Percentiles rank a stretch among this genome's conserved stretches.
Evolutionary conservation across 2,113 vertebrate genomes (phyloP).

Genomic region (Cebidichthys violaceus): DNA sequence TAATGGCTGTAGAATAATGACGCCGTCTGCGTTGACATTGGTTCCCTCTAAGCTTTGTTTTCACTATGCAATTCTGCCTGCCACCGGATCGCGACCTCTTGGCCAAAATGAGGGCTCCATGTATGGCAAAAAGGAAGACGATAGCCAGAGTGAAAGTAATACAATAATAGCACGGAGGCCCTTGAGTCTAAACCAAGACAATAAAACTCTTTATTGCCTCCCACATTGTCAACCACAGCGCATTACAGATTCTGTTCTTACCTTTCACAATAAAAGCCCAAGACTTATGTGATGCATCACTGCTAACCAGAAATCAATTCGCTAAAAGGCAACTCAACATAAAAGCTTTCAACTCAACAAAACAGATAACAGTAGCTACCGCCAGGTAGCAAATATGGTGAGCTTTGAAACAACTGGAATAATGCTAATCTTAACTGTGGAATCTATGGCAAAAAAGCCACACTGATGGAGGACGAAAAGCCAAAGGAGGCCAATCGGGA

Average conservation of each 20-base stretch:
- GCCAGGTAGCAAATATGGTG: background rate
- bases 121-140: background rate
- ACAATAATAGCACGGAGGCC: background rate
- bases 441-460: background rate
- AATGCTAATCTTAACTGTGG: background rate
- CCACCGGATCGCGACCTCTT: background rate
- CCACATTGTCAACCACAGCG: background rate
- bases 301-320: too few relatives aligned
- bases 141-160: background rate
- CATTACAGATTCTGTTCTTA: background rate
- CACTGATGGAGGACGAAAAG: background rate
- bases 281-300: background rate
- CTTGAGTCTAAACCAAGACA: too few relatives aligned
- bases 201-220: too few relatives aligned
- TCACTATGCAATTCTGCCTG: too few relatives aligned
- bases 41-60: background rate
- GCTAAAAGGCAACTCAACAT: too few relatives aligned
- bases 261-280: background rate
- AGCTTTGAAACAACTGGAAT: background rate
- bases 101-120: background rate
- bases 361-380: background rate
- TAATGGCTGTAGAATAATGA: background rate
- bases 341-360: too few relatives aligned
- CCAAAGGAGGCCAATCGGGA: background rate
- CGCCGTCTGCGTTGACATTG: background rate